Evolutionary conservation across 2,113 vertebrate genomes (phyloP), one percentile per base, ranked within the genome.

Genomic region (Carlito syrichta): DNA sequence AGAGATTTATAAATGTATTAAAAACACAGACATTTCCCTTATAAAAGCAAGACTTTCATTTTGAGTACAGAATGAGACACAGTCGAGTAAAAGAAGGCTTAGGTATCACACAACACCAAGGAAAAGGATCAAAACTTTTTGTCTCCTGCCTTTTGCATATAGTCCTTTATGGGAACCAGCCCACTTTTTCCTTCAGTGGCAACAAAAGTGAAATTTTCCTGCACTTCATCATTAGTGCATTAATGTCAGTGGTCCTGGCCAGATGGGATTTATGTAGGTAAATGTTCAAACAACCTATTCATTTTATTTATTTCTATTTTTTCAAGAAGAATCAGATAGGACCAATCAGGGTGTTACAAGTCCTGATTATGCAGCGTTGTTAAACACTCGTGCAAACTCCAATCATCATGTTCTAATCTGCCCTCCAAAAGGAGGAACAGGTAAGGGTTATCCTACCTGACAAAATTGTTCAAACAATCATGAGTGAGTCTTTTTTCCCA

Each of bases 31-130:
- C 35, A 74, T 62, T 91, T 97, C 17, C 43, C 32, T 81, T 78
- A 32, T 89, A 82, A 89, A 98, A 56, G 50, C 11, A 52, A 16
- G 30, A 60, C 62, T 94, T 91, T 86, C 66, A 40, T 91, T 97
- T 48, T 88, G 73, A 86, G n/a, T 54, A 58, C 0, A 83, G 32
- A 83, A 48, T 71, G 13, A 50, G 32, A 56, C 8, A 87, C 74
- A 90, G 81, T 35, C n/a, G 73, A 94, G 30, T 79, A 30, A 85
- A 95, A 81, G 48, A 77, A 71, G 56, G 22, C 22, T 6, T 10
- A 71, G 8, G 14, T 52, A 63, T 89, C 32, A 68, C 12, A 58
- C 4, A n/a, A 40, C 52, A 87, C 45, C 56, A 87, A 95, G 68
- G n/a, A 40, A 88, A 82, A 89, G 11, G 19, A 63, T 40, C 11